Evolutionary conservation across 1,140 invertebrate genomes (phyloP).

Genomic region (Harpegnathos saltator): DNA sequence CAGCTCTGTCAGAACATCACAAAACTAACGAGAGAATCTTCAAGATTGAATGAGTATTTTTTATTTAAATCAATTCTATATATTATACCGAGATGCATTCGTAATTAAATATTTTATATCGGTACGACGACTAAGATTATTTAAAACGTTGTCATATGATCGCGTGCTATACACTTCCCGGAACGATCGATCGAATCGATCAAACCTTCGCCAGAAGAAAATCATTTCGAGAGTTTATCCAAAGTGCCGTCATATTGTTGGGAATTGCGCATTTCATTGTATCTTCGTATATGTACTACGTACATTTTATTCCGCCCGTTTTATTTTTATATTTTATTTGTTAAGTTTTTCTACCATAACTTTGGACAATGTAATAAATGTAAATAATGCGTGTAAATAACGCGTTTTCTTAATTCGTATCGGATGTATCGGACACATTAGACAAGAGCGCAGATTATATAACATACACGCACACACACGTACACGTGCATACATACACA

Average conservation of each 20-base stretch:
- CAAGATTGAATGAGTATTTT: background rate
- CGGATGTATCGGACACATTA: conserved; percentile 24
- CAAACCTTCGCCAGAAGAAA: conserved; percentile 1
- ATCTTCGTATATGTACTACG: background rate
- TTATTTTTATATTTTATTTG: conserved; percentile 21
- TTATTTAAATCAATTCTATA: conserved; percentile 6
- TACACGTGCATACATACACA: background rate
- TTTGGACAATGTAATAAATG: conserved; percentile 36
- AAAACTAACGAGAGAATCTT: conserved; percentile 26
- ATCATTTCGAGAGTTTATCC: background rate
- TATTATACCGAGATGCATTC: background rate
- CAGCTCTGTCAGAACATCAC: conserved; percentile 3
- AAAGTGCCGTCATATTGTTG: background rate
- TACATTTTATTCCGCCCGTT: background rate
- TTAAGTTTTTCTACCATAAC: conserved; percentile 2
- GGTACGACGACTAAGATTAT: background rate
- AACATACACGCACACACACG: background rate
- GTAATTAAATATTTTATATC: conserved; percentile 37
- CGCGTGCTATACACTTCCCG: background rate
- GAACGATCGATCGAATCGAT: background rate
- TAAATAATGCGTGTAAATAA: conserved; percentile 58
- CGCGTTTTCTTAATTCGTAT: conserved; percentile 33
- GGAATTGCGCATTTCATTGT: too few species aligned
- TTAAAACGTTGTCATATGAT: conserved; percentile 28
- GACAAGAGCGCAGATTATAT: conserved; percentile 21